Base-by-base conservation (phyloP, 92 coral and sea anemone genomes). In the Epizoanthus ramosus region DNA sequence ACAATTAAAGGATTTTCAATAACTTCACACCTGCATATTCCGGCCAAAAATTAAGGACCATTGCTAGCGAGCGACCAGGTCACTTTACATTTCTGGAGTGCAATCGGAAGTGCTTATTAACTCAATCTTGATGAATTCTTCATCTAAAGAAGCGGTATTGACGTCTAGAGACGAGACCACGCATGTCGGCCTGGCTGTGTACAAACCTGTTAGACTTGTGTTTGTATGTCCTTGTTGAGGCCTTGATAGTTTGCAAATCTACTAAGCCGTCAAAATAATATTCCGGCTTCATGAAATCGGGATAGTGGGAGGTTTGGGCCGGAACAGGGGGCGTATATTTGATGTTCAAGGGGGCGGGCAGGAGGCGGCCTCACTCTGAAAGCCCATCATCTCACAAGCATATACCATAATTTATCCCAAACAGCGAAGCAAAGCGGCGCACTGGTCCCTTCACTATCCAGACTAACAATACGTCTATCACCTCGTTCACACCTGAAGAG, bases 281-380 rank as follows among this genome's bases (percentile, higher is more conserved):
- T 56, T 45, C 19, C 63, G 39, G 15, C 1, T 85, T 86, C 60
- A 83, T 64, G 58, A 65, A 88, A 76, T 25, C 80, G 57, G 24
- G 41, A 37, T 75, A 28, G 94, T 91, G 93, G 93, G 95, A 84
- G 94, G 98, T 80, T 91, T 89, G 21, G 37, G 35, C 68, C 70
- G 84, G 60, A 80, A 61, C 60, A 71, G 93, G 87, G 98, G 99
- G 99, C 99, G 99, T 94, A 71, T 31, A 87, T 63, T 72, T 89
- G 91, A 61, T 87, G 92, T 80, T 91, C 84, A 81, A 88, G 85
- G 92, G 99, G 99, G 98, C 99, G 99, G 94, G 74, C 83, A 71
- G 81, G 92, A 93, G 98, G 80, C 85, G 97, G 85, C 66, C 92
- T 54, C 39, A 84, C 88, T 89, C 87, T 87, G 89, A 87, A 85